Percentiles rank a stretch among this genome's conserved stretches.
phyloP scores from a whole-genome alignment of 2,797 vertebrate species.

The Jordanella pulchra region DNA sequence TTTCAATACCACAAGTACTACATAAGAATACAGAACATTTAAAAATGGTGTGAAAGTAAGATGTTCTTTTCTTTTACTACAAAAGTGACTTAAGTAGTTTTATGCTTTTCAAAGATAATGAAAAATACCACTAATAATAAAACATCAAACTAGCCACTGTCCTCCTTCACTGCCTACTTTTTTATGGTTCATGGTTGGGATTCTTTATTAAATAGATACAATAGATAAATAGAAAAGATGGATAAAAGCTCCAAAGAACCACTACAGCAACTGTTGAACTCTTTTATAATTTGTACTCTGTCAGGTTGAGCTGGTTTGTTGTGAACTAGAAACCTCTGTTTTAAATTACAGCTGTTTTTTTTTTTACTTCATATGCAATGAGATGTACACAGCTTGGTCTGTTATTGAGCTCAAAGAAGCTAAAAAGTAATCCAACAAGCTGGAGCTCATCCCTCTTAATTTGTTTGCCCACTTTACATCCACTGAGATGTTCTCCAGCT shows the following conservation, averaged over 20 bases:
- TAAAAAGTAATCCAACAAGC: conserved; percentile 76
- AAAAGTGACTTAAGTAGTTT: too few species aligned
- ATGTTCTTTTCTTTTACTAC: too few species aligned
- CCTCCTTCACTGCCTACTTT: too few species aligned
- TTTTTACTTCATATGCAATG: conserved; percentile 10
- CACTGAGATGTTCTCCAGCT: conserved; percentile 73
- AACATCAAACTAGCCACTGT: too few species aligned
- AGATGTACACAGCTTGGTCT: conserved; percentile 33
- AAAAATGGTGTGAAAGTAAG: too few species aligned
- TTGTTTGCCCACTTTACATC: conserved; percentile 73
- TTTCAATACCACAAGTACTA: neutral
- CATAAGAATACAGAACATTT: neutral
- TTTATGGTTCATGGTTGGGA: neutral
- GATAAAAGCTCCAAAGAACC: conserved; percentile 58
- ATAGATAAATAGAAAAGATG: conserved; percentile 33
- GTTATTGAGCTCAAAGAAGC: conserved; percentile 61
- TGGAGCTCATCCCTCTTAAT: conserved; percentile 76
- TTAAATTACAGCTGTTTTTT: conserved; percentile 5
- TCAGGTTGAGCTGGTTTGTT: conserved; percentile 69
- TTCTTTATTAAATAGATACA: too few species aligned
- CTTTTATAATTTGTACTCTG: conserved; percentile 41
- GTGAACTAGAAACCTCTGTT: conserved; percentile 9
- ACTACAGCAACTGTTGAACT: conserved; percentile 62
- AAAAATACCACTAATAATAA: too few species aligned
- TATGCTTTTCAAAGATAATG: too few species aligned